phyloP scores from a whole-genome alignment of 2,113 vertebrate species.

The Calonectris borealis region DNA sequence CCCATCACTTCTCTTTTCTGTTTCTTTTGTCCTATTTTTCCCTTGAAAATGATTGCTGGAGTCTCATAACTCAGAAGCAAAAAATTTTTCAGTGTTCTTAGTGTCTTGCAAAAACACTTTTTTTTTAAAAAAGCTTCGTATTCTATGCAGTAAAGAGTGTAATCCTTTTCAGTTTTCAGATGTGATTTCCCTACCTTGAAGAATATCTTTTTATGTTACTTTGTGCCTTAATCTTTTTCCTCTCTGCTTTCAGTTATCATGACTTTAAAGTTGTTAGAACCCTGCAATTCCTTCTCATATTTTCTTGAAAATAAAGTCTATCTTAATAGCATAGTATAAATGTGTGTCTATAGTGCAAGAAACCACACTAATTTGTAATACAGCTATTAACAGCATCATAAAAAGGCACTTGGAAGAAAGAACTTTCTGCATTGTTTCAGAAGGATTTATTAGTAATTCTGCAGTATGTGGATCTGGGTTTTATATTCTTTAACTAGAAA shows the following conservation, averaged over 20 bases:
- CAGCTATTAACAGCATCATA: background rate
- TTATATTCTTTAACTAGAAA: background rate
- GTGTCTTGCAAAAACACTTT: background rate
- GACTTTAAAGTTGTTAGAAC: background rate
- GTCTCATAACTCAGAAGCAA: background rate
- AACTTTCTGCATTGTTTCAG: background rate
- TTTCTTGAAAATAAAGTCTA: background rate
- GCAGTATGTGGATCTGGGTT: background rate
- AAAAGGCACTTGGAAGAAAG: background rate
- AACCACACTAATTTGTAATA: background rate
- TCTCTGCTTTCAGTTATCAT: background rate
- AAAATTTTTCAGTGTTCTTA: background rate
- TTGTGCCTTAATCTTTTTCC: background rate
- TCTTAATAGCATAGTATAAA: background rate
- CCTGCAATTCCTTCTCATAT: background rate
- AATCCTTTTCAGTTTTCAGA: background rate
- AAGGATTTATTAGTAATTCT: background rate
- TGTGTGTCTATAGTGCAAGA: background rate
- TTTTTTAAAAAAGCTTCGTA: background rate
- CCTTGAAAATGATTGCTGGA: background rate
- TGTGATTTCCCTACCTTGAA: background rate
- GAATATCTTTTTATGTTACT: background rate
- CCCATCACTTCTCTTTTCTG: background rate
- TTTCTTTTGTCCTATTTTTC: background rate
- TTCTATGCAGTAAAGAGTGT: background rate